Conservation (phyloP, 2,113 vertebrate species). For the Callospermophilus lateralis region DNA sequence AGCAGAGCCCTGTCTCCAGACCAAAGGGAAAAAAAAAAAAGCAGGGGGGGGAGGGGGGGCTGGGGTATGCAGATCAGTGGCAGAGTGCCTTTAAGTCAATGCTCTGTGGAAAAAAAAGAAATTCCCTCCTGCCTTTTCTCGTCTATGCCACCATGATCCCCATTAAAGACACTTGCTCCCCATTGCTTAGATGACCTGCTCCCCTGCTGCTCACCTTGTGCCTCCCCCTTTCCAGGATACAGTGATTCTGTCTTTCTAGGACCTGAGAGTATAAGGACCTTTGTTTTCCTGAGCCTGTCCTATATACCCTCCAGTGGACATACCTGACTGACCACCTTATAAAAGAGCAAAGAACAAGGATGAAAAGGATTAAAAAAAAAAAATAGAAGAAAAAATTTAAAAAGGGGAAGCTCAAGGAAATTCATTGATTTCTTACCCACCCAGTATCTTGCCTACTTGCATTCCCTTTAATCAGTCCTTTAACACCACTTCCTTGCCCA, state of each 20-base stretch:
- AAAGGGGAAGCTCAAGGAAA: not conserved
- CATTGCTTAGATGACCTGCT: not conserved
- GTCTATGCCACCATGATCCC: not conserved
- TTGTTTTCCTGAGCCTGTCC: not conserved
- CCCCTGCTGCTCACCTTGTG: fast-evolving
- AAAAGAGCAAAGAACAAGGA: not conserved
- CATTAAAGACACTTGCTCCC: not conserved
- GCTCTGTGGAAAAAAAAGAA: not conserved
- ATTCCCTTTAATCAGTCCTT: not conserved
- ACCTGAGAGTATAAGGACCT: not conserved
- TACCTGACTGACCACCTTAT: not conserved
- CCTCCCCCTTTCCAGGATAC: not conserved
- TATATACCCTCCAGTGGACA: not conserved
- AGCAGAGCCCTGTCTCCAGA: too few species aligned
- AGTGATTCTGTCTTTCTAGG: not conserved
- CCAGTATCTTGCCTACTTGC: not conserved
- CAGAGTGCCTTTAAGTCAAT: too few species aligned
- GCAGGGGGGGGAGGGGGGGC: too few species aligned
- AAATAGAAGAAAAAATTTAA: not conserved
- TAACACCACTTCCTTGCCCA: not conserved
- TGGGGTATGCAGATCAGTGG: too few species aligned
- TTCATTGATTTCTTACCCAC: not conserved
- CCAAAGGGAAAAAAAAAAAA: too few species aligned
- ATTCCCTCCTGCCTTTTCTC: not conserved
- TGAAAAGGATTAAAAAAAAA: constrained; percentile 20